Conservation (phyloP, 2,888 invertebrate genomes). For the Drosophila pseudotalamancana region DNA sequence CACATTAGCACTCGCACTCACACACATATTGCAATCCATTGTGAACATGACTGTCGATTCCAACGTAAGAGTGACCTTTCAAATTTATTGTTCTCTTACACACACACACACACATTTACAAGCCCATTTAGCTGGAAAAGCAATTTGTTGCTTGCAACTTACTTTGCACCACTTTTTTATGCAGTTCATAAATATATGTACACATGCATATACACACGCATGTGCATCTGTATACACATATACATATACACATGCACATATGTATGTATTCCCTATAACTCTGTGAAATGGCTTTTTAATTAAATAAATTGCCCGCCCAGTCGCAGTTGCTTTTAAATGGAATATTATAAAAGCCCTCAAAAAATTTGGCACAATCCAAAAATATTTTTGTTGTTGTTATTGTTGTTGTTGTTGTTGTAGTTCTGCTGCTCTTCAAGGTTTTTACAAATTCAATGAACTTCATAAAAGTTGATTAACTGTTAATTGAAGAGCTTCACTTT, state of each 20-base stretch:
- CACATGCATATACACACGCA: background rate
- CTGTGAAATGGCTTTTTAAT: constrained; percentile 58
- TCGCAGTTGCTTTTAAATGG: constrained; percentile 44
- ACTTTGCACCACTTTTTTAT: constrained; percentile 9
- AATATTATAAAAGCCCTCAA: constrained; percentile 37
- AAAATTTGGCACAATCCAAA: constrained; percentile 3
- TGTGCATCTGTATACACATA: background rate
- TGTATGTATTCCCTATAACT: too few relatives aligned
- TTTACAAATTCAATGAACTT: constrained; percentile 14
- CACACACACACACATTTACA: background rate
- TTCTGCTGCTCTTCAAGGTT: too few relatives aligned
- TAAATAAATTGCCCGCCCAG: constrained; percentile 31
- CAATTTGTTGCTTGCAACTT: constrained; percentile 46
- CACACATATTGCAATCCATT: too few relatives aligned
- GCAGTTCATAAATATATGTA: background rate
- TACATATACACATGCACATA: too few relatives aligned
- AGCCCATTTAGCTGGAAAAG: constrained; percentile 15
- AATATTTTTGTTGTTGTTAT: too few relatives aligned
- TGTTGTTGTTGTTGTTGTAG: too few relatives aligned
- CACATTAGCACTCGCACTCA: background rate
- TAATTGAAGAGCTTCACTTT: constrained; percentile 1
- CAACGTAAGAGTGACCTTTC: too few relatives aligned
- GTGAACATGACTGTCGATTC: too few relatives aligned
- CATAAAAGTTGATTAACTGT: constrained; percentile 7
- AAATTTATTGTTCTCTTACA: background rate